These are phyloP conservation scores for Sula dactylatra DNA, from an alignment of 2,113 vertebrate genomes.

Conservation along the genomic window DNA sequence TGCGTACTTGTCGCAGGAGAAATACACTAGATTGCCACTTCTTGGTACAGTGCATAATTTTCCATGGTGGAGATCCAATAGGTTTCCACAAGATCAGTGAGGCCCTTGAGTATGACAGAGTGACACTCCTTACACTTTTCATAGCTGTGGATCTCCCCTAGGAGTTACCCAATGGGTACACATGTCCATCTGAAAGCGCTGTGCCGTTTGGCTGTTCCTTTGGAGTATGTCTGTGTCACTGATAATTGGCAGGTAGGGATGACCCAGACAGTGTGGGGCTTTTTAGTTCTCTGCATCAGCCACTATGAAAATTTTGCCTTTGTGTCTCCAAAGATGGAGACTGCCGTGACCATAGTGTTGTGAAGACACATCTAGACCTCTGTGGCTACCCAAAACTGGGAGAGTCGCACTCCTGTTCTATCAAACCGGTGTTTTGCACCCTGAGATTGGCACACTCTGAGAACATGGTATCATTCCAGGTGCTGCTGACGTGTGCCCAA, in stretches of 20 bases:
- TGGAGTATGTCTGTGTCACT: background rate
- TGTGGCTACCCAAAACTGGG: background rate
- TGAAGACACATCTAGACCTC: background rate
- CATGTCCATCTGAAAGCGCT: background rate
- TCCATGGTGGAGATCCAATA: background rate
- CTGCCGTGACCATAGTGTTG: background rate
- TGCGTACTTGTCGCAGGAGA: background rate
- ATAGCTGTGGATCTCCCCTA: background rate
- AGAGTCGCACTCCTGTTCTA: background rate
- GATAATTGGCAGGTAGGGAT: background rate
- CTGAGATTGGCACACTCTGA: background rate
- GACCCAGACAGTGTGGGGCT: background rate
- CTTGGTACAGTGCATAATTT: background rate
- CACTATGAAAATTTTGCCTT: background rate
- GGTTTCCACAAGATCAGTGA: background rate
- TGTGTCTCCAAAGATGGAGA: background rate
- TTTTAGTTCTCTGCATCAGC: background rate
- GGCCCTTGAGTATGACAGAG: background rate
- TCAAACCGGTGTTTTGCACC: background rate
- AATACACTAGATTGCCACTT: background rate
- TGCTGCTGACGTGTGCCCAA: background rate
- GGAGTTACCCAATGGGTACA: background rate
- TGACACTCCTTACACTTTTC: background rate
- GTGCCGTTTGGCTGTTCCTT: background rate
- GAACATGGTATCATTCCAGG: accelerated